Evolutionary conservation across 1,140 invertebrate species (phyloP), one percentile per base, ranked within the genome.

Genomic region (Odontomachus brunneus): DNA sequence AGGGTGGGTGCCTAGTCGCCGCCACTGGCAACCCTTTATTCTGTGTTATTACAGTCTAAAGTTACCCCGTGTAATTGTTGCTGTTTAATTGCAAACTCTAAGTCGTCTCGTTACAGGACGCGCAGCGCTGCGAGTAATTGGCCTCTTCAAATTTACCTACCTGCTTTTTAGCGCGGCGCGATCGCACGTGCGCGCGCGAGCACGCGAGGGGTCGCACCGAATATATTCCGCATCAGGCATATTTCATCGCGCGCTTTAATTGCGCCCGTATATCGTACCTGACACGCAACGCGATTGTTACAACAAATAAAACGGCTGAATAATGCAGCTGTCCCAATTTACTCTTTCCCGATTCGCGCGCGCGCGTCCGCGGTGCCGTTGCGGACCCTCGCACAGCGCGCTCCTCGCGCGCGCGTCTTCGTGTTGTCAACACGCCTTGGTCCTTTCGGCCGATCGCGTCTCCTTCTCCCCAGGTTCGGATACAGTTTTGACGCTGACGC

Each of bases 21-120:
- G 88, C 88, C 87, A 90, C 89, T 84, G 88, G 89, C 92, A 94
- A 94, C 93, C 94, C 94, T 94, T 94, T 94, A 94, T 94, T 94
- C 92, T 89, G 91, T 92, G 93, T 94, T 94, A 94, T 94, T 94
- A 94, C 93, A 91, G 93, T 94, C 93, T 94, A 94, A 94, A 94
- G 94, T 94, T 94, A 94, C 94, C 93, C 93, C 91, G 92, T 93
- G 93, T 94, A 94, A 94, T 94, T 94, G 93, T 94, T 94, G 93
- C 93, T 94, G 93, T 94, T 94, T 94, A 94, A 94, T 94, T 94
- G 94, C 93, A 90, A 94, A 92, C 91, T 92, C 92, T 91, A 91
- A 94, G 93, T 94, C 92, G 90, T 91, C 91, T 90, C 91, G 92
- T 93, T 92, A 92, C 91, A 88, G 75, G 88, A 84, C 88, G 84